Evolutionary conservation across 1,140 invertebrate species (phyloP).

Genomic region (Rhagoletis pomonella): DNA sequence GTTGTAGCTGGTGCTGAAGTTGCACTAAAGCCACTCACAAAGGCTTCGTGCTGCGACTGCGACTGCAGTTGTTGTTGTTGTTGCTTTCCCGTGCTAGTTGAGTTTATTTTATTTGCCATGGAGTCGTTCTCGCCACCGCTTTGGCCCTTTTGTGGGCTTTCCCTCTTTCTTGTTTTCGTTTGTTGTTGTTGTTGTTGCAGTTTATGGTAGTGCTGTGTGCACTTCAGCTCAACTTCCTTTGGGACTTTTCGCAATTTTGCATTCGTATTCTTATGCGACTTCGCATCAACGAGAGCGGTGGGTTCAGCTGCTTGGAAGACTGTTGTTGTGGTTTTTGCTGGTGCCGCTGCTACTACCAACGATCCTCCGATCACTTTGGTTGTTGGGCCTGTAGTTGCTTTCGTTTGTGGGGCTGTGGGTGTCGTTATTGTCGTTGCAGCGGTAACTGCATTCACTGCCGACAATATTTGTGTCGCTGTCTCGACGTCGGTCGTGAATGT

Average conservation of each 20-base stretch:
- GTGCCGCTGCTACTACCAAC: neutral
- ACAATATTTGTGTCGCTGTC: slow-evolving; percentile 58
- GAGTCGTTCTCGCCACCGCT: neutral
- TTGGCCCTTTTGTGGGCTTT: slow-evolving; percentile 7
- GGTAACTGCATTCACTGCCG: slow-evolving; percentile 72
- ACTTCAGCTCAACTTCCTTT: slow-evolving; percentile 65
- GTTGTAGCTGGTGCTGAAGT: neutral
- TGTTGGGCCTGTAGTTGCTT: slow-evolving; percentile 53
- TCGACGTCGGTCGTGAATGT: slow-evolving; percentile 54
- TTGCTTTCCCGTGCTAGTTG: neutral
- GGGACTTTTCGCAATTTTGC: slow-evolving; percentile 68
- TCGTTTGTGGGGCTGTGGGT: slow-evolving; percentile 38
- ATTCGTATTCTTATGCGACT: neutral
- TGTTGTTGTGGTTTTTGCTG: slow-evolving; percentile 41
- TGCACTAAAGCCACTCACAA: neutral
- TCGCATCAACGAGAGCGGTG: neutral
- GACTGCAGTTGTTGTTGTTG: neutral
- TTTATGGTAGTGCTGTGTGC: neutral
- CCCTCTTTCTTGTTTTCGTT: slow-evolving; percentile 23
- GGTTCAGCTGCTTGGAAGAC: neutral
- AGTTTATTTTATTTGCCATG: slow-evolving; percentile 3
- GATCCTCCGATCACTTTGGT: slow-evolving; percentile 54
- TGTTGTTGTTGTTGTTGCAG: slow-evolving; percentile 34
- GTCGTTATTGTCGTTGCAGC: slow-evolving; percentile 64
- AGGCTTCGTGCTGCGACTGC: neutral